Evolutionary conservation across 2,888 invertebrate species (phyloP).

Genomic region (Oscheius myriophilus): DNA sequence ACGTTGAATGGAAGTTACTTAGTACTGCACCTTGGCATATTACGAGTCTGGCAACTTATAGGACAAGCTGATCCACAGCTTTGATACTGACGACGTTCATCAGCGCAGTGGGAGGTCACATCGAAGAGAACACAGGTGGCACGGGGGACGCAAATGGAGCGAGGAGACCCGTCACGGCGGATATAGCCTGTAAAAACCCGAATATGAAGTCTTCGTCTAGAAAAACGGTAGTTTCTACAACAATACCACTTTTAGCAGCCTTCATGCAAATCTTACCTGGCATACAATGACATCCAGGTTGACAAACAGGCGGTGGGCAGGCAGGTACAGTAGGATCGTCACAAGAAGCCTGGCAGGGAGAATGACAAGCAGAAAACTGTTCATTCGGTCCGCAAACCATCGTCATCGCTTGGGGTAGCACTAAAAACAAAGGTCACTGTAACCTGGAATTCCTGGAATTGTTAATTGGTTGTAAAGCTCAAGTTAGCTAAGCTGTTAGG

Average conservation of each 20-base stretch:
- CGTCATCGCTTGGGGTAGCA: constrained; percentile 36
- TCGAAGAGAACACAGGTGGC: constrained; percentile 50
- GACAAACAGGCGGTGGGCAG: constrained; percentile 48
- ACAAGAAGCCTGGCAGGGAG: constrained; percentile 55
- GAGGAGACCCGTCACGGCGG: constrained; percentile 46
- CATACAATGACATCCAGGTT: constrained; percentile 52
- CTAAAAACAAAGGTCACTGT: constrained; percentile 28
- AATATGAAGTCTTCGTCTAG: too few relatives aligned
- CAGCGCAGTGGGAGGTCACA: constrained; percentile 50
- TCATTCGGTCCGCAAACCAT: constrained; percentile 47
- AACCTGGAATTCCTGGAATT: too few relatives aligned
- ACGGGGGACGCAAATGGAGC: constrained; percentile 49
- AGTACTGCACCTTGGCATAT: constrained; percentile 39
- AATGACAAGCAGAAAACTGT: constrained; percentile 48
- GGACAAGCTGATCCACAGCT: constrained; percentile 59
- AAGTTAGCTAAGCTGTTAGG: constrained; percentile 1
- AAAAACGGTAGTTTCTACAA: too few relatives aligned
- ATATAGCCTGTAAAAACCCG: constrained; percentile 40
- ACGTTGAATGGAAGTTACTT: neutral
- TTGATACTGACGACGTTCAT: constrained; percentile 51
- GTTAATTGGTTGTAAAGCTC: neutral
- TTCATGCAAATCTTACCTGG: constrained; percentile 39
- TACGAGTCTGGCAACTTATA: constrained; percentile 51
- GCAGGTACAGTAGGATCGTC: constrained; percentile 50
- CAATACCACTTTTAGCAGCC: neutral